Conservation (phyloP, 2,888 invertebrate species). For the Melinopterus prodromus region DNA sequence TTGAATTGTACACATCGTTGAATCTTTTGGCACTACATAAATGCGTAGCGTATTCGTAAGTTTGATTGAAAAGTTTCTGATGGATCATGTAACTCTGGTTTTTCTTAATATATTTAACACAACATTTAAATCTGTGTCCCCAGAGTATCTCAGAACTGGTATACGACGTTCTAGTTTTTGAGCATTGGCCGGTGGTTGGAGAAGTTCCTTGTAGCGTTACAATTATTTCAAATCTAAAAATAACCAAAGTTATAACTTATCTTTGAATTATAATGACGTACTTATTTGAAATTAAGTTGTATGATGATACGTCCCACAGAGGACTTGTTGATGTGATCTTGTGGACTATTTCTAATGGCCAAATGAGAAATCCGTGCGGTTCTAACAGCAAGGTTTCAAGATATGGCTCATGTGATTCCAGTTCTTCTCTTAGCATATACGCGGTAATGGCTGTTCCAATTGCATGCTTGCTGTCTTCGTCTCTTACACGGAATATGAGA, state of each 20-base stretch:
- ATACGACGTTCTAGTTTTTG: slow-evolving; percentile 80
- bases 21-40: slow-evolving; percentile 87
- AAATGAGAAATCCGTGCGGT: slow-evolving; percentile 73
- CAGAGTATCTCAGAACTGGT: slow-evolving; percentile 82
- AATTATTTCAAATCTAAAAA: slow-evolving; percentile 78
- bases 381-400: slow-evolving; percentile 74
- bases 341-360: slow-evolving; percentile 90
- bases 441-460: slow-evolving; percentile 82
- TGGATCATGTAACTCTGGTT: slow-evolving; percentile 70
- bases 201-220: slow-evolving; percentile 84
- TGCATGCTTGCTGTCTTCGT: slow-evolving; percentile 75
- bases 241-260: slow-evolving; percentile 19
- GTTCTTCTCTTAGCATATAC: slow-evolving; percentile 73
- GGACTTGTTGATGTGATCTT: slow-evolving; percentile 81
- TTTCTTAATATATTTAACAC: slow-evolving; percentile 62
- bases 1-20: slow-evolving; percentile 64
- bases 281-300: slow-evolving; percentile 76
- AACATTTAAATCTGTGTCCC: slow-evolving; percentile 78
- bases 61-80: slow-evolving; percentile 69
- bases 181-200: slow-evolving; percentile 77
- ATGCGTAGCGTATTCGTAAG: slow-evolving; percentile 76
- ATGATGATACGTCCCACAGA: slow-evolving; percentile 78
- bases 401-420: slow-evolving; percentile 76
- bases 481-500: slow-evolving; percentile 83
- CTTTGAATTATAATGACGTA: slow-evolving; percentile 37